Conservation (phyloP, 2,113 vertebrate species). For the Myiagra hebetior region DNA sequence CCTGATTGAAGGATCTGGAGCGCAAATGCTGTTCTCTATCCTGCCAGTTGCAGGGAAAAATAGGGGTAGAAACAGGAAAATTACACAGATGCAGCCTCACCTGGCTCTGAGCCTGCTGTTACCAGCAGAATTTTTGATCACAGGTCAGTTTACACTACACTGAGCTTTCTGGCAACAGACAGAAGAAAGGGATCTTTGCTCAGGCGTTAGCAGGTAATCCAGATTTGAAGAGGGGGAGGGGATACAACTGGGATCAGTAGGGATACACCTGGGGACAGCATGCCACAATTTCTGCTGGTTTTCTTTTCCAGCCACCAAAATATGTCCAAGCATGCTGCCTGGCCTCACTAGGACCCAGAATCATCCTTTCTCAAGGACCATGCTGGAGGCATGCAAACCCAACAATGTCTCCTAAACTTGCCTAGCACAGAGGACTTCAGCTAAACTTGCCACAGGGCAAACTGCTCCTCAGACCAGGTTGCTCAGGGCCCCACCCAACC, state of each 20-base stretch:
- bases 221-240: not conserved
- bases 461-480: not conserved
- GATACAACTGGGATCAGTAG: not conserved
- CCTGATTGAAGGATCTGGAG: not conserved
- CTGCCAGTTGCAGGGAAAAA: not conserved
- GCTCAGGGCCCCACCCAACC: not conserved
- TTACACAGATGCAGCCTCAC: not conserved
- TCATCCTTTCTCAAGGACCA: not conserved
- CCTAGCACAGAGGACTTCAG: not conserved
- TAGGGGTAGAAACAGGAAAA: not conserved
- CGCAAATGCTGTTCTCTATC: fast-evolving
- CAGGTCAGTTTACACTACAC: not conserved
- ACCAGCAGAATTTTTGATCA: not conserved
- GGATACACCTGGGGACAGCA: not conserved
- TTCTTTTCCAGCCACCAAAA: not conserved
- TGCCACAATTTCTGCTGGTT: not conserved
- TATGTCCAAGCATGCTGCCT: not conserved
- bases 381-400: not conserved
- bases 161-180: not conserved
- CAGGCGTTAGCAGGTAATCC: not conserved
- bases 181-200: not conserved
- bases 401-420: not conserved
- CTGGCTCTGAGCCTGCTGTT: not conserved
- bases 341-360: not conserved
- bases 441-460: not conserved